These are phyloP conservation scores for Leptinotarsa defecta DNA, from an alignment of 1,140 invertebrate genomes.

Conservation along the genomic window DNA sequence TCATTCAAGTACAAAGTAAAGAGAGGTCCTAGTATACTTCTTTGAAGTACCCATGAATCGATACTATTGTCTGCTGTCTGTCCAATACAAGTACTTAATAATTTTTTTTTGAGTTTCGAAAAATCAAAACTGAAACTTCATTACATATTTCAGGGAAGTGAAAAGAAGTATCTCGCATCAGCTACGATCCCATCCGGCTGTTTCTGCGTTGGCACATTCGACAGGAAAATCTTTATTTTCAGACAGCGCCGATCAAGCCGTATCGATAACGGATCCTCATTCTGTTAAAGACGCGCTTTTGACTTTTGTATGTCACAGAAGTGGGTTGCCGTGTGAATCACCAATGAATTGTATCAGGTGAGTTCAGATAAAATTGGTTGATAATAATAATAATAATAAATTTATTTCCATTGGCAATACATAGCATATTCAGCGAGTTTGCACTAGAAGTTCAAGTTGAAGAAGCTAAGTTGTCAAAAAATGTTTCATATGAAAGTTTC, in stretches of 20 bases:
- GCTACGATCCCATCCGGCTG: slow-evolving; percentile 69
- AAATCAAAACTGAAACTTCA: background rate
- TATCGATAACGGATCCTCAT: slow-evolving; percentile 61
- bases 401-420: too few species aligned
- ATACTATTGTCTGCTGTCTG: too few species aligned
- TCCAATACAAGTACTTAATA: too few species aligned
- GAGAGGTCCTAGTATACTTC: too few species aligned
- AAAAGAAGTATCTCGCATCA: slow-evolving; percentile 48
- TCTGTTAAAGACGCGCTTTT: slow-evolving; percentile 80
- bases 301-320: slow-evolving; percentile 82
- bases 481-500: too few species aligned
- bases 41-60: too few species aligned
- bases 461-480: too few species aligned
- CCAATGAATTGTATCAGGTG: slow-evolving; percentile 51
- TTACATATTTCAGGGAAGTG: slow-evolving; percentile 42
- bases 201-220: slow-evolving; percentile 56
- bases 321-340: slow-evolving; percentile 71
- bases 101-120: too few species aligned
- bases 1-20: too few species aligned
- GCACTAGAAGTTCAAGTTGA: too few species aligned
- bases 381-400: too few species aligned
- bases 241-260: slow-evolving; percentile 25
- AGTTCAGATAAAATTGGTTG: background rate
- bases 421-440: too few species aligned
- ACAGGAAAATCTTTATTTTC: slow-evolving; percentile 51